These are phyloP conservation scores for Branchellion lobata DNA, from an alignment of 2,888 invertebrate genomes.

Conservation along the genomic window DNA sequence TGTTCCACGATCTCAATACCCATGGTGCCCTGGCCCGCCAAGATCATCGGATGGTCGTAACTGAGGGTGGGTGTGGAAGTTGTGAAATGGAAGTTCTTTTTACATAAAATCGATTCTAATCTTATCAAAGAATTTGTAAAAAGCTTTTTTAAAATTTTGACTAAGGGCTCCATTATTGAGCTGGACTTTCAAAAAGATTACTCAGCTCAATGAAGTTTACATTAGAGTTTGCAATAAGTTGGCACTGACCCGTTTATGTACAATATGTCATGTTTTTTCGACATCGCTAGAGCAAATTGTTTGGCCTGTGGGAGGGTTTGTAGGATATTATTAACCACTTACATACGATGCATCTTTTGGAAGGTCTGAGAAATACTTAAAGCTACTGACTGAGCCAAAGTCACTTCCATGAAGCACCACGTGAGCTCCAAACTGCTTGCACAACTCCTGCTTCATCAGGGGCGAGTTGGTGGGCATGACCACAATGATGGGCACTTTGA, in stretches of 20 bases:
- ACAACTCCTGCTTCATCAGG: conserved; percentile 90
- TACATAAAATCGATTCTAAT: no score
- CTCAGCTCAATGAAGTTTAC: not conserved
- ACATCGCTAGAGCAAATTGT: conserved; percentile 74
- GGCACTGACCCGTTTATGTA: conserved; percentile 93
- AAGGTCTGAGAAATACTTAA: no score
- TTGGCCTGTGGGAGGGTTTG: conserved; percentile 63
- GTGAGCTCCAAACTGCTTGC: conserved; percentile 78
- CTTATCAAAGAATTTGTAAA: no score
- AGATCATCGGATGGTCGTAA: conserved; percentile 90
- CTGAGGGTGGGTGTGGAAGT: no score
- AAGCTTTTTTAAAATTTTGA: no score
- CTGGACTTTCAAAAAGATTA: not conserved
- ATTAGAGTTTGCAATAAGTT: conserved; percentile 55
- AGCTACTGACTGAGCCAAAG: conserved; percentile 70
- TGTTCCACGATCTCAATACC: conserved; percentile 90
- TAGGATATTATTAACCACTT: no score
- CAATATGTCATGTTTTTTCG: conserved; percentile 71
- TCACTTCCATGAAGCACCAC: conserved; percentile 80
- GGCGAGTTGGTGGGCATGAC: conserved; percentile 95
- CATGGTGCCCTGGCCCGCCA: conserved; percentile 91
- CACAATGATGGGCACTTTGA: conserved; percentile 70
- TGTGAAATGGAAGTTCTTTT: not conserved
- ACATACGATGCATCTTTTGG: no score
- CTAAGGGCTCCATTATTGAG: no score